These are phyloP conservation scores for Pygoscelis antarcticus DNA, from an alignment of 2,113 vertebrate genomes.

Conservation along the genomic window DNA sequence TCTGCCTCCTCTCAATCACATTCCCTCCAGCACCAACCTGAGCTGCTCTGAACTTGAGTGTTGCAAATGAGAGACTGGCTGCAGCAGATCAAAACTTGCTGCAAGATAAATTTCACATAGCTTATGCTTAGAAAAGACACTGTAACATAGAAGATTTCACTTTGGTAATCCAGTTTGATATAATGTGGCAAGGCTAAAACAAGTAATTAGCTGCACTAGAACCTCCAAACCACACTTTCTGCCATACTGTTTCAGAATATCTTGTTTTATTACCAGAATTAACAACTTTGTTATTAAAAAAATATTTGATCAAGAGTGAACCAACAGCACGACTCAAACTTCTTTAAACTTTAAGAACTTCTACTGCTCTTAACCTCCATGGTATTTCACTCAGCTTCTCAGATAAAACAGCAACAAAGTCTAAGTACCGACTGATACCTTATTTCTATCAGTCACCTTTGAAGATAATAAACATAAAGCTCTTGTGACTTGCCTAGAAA, in stretches of 20 bases:
- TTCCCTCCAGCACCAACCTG: background rate
- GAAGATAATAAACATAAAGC: background rate
- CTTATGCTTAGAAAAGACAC: background rate
- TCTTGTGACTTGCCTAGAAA: background rate
- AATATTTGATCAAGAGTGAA: background rate
- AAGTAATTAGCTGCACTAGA: background rate
- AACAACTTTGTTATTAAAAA: background rate
- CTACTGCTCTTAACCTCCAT: background rate
- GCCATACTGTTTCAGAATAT: background rate
- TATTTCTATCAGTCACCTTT: background rate
- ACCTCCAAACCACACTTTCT: background rate
- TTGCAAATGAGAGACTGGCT: background rate
- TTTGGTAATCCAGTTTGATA: background rate
- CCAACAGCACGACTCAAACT: background rate
- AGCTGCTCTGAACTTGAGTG: background rate
- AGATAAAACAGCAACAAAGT: background rate
- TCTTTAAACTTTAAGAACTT: background rate
- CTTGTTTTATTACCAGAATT: background rate
- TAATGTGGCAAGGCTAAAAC: background rate
- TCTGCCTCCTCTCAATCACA: background rate
- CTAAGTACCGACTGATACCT: background rate
- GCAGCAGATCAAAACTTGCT: background rate
- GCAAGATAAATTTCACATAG: background rate
- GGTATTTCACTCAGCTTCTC: background rate
- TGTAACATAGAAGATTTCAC: background rate